Evolutionary conservation across 1,140 invertebrate genomes (phyloP), one percentile per base, ranked within the genome.

Genomic region (Aphaenogaster ashmeadi): DNA sequence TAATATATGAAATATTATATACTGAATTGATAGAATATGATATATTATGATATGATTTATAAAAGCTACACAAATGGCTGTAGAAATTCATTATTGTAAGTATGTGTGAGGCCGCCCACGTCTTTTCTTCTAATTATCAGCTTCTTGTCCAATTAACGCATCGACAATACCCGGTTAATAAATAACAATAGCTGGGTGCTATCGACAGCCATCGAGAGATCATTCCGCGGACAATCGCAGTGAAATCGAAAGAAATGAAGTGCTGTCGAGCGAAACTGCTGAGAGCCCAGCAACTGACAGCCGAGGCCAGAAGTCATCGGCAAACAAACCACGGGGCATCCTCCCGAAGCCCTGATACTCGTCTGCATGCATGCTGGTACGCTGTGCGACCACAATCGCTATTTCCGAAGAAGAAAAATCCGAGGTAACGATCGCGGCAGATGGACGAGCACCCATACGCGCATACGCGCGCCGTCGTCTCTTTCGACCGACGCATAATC

Each of bases 361-460:
- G 88, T 84, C 69, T 89, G 87, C 86, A 41, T 33, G 87, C 74
- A 86, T 50, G 50, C 67, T 75, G 64, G n/a, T 56, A 88, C 87
- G 54, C 80, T 66, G 56, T 74, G 54, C 87, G 66, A 86, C 88
- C 83, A 89, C 77, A 90, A 90, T 90, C 79, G 89, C 72, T 41
- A 74, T 38, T 81, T 71, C 79, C 41, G 47, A 84, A 60, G 64
- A 21, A 77, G 86, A 92, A 91, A 92, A 92, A 87, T 81, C 56
- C 85, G 47, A 83, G 54, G 77, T 87, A 89, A 91, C 89, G 91
- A 90, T 92, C 90, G 87, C 81, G 89, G 89, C 91, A 91, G 91
- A 91, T 90, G 89, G 56, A 74, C 80, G 67, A 21, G 86, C 66
- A 50, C 54, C 85, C 66, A 87, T 87, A 67, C 21, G 77, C 72